These are phyloP conservation scores for Gonatopus flavifemur DNA, from an alignment of 1,140 invertebrate genomes.

Conservation along the genomic window DNA sequence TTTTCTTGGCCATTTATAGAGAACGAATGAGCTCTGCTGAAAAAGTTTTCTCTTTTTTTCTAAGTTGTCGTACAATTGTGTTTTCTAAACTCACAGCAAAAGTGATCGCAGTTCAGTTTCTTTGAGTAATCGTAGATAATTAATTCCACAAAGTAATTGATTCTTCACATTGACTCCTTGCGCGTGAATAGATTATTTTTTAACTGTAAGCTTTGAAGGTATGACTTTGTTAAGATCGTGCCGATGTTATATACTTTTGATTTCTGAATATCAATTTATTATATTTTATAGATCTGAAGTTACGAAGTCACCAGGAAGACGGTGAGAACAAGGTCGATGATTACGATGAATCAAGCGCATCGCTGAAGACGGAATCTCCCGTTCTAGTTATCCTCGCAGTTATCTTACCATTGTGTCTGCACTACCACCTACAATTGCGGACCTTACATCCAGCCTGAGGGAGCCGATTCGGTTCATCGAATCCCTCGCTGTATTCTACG, in stretches of 20 bases:
- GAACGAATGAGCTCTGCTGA: too few relatives aligned
- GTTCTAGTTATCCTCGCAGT: slow-evolving; percentile 26
- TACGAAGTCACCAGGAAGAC: slow-evolving; percentile 45
- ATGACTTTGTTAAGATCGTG: background rate
- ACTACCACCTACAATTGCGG: slow-evolving; percentile 43
- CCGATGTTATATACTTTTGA: background rate
- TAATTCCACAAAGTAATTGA: background rate
- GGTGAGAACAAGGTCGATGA: slow-evolving; percentile 42
- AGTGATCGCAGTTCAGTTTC: slow-evolving; percentile 8
- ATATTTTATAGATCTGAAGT: slow-evolving; percentile 41
- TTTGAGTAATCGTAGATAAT: background rate
- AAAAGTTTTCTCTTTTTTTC: slow-evolving; percentile 8
- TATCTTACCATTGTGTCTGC: slow-evolving; percentile 37
- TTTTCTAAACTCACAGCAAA: background rate
- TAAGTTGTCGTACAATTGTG: slow-evolving; percentile 4
- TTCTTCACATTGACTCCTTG: background rate
- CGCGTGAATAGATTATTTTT: background rate
- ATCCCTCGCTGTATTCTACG: slow-evolving; percentile 8
- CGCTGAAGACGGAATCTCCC: slow-evolving; percentile 23
- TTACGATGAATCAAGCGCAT: slow-evolving; percentile 43
- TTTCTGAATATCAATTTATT: slow-evolving; percentile 8
- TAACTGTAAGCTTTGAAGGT: background rate
- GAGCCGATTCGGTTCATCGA: slow-evolving; percentile 24
- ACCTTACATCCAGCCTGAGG: slow-evolving; percentile 48
- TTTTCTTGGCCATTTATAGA: slow-evolving; percentile 3